Percentiles rank a stretch among this genome's conserved stretches.
Conservation (phyloP, 2,797 vertebrate genomes). For the Falco biarmicus region DNA sequence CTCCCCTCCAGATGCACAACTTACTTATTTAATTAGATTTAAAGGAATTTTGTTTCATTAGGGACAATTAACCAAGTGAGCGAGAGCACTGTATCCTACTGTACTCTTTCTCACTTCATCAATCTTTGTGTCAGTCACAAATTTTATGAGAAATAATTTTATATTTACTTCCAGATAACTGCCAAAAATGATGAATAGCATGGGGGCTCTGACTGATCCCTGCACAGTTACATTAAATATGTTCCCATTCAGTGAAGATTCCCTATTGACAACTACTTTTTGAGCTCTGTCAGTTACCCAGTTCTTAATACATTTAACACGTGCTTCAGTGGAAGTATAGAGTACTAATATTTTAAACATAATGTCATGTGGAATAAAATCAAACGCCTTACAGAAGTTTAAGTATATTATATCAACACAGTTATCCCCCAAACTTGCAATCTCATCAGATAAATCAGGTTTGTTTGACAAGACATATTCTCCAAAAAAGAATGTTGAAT, state of each 20-base stretch:
- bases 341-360: slow-evolving; percentile 68
- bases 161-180: slow-evolving; percentile 59
- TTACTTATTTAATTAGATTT: background rate
- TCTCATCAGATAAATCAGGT: slow-evolving; percentile 54
- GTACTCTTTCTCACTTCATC: background rate
- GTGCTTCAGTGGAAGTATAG: slow-evolving; percentile 27
- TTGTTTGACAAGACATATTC: slow-evolving; percentile 68
- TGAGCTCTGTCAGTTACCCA: slow-evolving; percentile 54
- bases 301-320: slow-evolving; percentile 44
- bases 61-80: slow-evolving; percentile 3
- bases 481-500: slow-evolving; percentile 59
- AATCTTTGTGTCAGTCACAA: slow-evolving; percentile 32
- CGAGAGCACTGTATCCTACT: background rate
- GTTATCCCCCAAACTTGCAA: slow-evolving; percentile 60
- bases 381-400: slow-evolving; percentile 61
- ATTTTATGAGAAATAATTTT: slow-evolving; percentile 50
- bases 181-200: slow-evolving; percentile 51
- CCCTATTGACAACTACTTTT: slow-evolving; percentile 62
- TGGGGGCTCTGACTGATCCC: slow-evolving; percentile 40
- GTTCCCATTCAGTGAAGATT: slow-evolving; percentile 50
- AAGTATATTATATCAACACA: slow-evolving; percentile 48
- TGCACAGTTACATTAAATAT: slow-evolving; percentile 25
- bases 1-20: background rate
- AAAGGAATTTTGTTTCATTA: slow-evolving; percentile 12
- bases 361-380: slow-evolving; percentile 68